A percentile compares a stretch with the other conserved stretches of the same genome.
Conservation (phyloP, 1,140 invertebrate species). For the Goniozus legneri region DNA sequence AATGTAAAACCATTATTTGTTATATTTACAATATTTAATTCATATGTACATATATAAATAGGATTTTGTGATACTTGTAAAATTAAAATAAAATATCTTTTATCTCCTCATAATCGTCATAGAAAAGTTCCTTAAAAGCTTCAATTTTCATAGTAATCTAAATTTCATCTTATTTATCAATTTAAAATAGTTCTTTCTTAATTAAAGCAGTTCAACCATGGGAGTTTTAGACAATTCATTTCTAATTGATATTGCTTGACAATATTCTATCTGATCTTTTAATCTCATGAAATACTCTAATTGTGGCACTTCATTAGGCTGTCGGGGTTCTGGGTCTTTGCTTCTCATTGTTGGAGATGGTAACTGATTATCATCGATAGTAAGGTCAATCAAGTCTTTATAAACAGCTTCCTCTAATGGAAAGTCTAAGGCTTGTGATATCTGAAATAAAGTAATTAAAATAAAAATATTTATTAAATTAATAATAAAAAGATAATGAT, state of each 20-base stretch:
- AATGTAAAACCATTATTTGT: too few species aligned
- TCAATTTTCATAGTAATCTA: conserved; percentile 2
- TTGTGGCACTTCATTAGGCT: conserved; percentile 32
- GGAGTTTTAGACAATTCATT: conserved; percentile 17
- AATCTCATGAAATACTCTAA: conserved; percentile 39
- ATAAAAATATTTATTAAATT: conserved; percentile 6
- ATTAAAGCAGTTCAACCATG: conserved; percentile 30
- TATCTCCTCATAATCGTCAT: neutral
- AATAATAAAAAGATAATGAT: conserved; percentile 1
- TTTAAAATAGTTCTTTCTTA: conserved; percentile 35
- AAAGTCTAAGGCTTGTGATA: conserved; percentile 39
- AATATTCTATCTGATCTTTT: conserved; percentile 29
- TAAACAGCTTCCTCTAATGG: conserved; percentile 37
- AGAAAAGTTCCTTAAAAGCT: neutral
- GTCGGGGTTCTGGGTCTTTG: conserved; percentile 38
- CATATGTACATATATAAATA: too few species aligned
- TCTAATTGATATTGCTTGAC: conserved; percentile 18
- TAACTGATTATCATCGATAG: conserved; percentile 37
- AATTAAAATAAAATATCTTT: neutral
- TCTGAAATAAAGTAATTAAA: too few species aligned
- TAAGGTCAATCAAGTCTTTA: conserved; percentile 39
- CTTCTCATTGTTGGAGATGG: conserved; percentile 29
- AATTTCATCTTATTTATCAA: conserved; percentile 35
- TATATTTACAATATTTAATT: too few species aligned
- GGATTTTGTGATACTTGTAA: neutral